Evolutionary conservation across 2,797 vertebrate genomes (phyloP).

Genomic region (Enteromius argenteus): DNA sequence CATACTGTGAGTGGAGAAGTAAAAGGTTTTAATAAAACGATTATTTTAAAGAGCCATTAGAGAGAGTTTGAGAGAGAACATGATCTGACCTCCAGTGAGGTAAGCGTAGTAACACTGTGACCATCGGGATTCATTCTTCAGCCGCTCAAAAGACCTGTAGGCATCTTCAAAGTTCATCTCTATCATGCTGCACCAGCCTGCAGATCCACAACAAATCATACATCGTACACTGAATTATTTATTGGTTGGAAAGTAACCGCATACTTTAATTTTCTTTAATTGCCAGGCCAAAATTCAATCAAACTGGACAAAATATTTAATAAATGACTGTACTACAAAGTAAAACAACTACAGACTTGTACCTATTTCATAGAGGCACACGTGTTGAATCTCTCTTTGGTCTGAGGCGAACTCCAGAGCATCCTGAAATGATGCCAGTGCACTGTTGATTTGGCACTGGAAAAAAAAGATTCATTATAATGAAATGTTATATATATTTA

Average conservation of each 20-base stretch:
- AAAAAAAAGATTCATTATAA: background rate
- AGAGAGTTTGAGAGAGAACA: background rate
- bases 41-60: background rate
- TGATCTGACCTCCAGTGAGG: conserved; percentile 87
- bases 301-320: background rate
- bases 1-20: conserved; percentile 80
- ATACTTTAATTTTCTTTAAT: background rate
- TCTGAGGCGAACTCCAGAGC: conserved; percentile 93
- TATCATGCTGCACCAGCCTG: conserved; percentile 99
- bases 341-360: conserved; percentile 46
- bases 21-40: conserved; percentile 2
- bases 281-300: background rate
- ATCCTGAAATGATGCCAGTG: conserved; percentile 92
- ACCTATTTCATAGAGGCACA: conserved; percentile 99
- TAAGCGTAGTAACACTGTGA: conserved; percentile 99
- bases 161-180: conserved; percentile 95
- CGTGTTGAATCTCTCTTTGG: conserved; percentile 97
- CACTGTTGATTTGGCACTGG: conserved; percentile 96
- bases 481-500: background rate
- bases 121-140: conserved; percentile 96
- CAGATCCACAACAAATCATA: background rate
- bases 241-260: background rate
- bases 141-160: conserved; percentile 90
- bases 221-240: background rate
- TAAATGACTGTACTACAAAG: background rate